Evolutionary conservation across 2,113 vertebrate species (phyloP).

Genomic region (Neodon shergylaensis): DNA sequence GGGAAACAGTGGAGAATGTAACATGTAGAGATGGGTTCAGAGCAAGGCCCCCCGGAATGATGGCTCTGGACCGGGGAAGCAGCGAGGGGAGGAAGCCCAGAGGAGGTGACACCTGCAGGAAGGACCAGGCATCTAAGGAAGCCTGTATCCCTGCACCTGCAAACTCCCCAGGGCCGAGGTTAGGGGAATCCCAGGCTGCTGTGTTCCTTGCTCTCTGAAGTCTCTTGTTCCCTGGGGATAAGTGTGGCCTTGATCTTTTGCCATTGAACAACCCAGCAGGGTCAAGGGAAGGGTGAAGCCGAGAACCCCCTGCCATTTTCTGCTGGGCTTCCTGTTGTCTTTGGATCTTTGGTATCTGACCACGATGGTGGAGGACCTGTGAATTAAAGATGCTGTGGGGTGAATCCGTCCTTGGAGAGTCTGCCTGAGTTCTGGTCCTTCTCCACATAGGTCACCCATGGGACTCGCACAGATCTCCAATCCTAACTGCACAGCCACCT

Average conservation of each 20-base stretch:
- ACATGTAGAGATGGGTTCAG: background rate
- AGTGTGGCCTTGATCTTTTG: slow-evolving; percentile 31
- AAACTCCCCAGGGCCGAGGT: background rate
- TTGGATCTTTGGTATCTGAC: background rate
- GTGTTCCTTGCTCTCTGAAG: background rate
- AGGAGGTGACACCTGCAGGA: background rate
- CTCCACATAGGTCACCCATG: background rate
- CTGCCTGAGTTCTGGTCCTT: background rate
- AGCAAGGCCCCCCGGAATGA: background rate
- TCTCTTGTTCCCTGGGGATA: background rate
- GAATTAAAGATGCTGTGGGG: background rate
- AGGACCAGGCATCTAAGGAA: background rate
- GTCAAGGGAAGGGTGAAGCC: background rate
- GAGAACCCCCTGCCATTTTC: background rate
- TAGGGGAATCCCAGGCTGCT: background rate
- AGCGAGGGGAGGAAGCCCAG: background rate
- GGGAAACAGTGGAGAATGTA: slow-evolving; percentile 10
- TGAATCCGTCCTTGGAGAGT: background rate
- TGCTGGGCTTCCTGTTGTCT: background rate
- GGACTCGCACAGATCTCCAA: background rate
- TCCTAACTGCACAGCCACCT: background rate
- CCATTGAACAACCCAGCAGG: background rate
- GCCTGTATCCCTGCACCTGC: background rate
- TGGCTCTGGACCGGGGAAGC: background rate
- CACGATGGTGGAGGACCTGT: background rate